Evolutionary conservation across 2,113 vertebrate species (phyloP), one percentile per base, ranked within the genome.

Genomic region (Cinclus cinclus): DNA sequence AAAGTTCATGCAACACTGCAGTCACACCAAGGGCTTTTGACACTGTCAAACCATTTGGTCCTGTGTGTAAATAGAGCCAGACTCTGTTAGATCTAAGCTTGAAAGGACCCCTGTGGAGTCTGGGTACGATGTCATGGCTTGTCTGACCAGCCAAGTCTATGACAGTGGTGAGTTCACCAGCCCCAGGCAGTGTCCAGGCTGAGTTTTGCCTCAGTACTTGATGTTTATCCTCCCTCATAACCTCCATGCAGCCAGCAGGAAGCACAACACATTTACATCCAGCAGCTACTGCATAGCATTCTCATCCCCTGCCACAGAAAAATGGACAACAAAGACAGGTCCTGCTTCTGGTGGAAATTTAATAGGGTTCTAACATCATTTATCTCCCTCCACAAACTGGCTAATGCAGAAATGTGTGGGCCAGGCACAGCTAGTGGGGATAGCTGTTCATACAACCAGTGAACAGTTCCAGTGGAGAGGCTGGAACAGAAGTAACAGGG

Each of bases 231-330:
- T 69, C 35, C 35, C 42, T 25, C 5, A 1, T 6, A 35, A 42
- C 39, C 56, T 46, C 69, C 11, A 2, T 0, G 5, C 3, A 47
- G 74, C 11, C 60, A 87, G 52, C 63, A 62, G 68, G 50, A 68
- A 85, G 39, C 21, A 50, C 42, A 58, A 25, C 1, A 16, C 0
- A 0, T 39, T 80, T 47, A 22, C 24, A 9, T 64, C 56, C 58
- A 83, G 67, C 71, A 49, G 47, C 41, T 69, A 41, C 28, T 0
- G 0, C 15, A 5, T 0, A 22, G 25, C 42, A 7, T 67, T 63
- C 46, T 60, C 46, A 52, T 53, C 25, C 14, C 37, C 41, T 68
- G 58, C 44, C 46, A 24, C 55, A 21, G 44, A 47, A 65, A 69
- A 90, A 82, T 21, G 22, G 79, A 47, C 21, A 44, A 5, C n/a